Evolutionary conservation across 1,140 invertebrate genomes (phyloP).

Genomic region (Musca domestica): DNA sequence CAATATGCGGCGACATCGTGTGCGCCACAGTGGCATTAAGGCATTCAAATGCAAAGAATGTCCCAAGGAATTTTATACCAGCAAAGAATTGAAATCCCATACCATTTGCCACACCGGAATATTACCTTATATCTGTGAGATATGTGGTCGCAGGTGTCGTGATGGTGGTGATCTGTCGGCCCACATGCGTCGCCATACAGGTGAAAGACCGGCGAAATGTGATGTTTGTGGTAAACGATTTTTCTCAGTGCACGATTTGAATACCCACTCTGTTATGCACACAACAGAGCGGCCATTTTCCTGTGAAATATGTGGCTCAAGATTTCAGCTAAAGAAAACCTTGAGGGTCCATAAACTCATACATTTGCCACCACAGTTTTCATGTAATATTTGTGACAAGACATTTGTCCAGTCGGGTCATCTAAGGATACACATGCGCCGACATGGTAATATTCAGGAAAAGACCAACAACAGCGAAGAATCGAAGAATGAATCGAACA

Average conservation of each 20-base stretch:
- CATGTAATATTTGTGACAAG: constrained; percentile 46
- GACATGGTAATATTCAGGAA: constrained; percentile 41
- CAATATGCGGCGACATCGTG: constrained; percentile 45
- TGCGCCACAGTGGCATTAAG: constrained; percentile 48
- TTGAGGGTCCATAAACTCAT: constrained; percentile 46
- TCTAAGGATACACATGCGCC: constrained; percentile 49
- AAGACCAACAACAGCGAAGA: no score
- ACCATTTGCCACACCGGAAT: constrained; percentile 45
- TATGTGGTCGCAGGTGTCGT: constrained; percentile 43
- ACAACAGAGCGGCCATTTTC: constrained; percentile 56
- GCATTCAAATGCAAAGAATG: constrained; percentile 44
- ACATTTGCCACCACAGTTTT: constrained; percentile 49
- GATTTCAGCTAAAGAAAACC: constrained; percentile 47
- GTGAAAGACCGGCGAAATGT: constrained; percentile 76
- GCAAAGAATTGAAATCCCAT: constrained; percentile 45
- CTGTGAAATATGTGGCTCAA: constrained; percentile 56
- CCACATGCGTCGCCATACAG: constrained; percentile 68
- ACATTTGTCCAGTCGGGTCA: constrained; percentile 48
- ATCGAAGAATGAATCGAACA: no score
- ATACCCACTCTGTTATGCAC: constrained; percentile 54
- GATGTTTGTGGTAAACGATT: constrained; percentile 47
- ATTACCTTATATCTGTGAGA: constrained; percentile 46
- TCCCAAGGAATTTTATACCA: constrained; percentile 42
- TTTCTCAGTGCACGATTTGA: constrained; percentile 46
- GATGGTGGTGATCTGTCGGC: constrained; percentile 59